phyloP scores from a whole-genome alignment of 2,888 invertebrate species.

The Polyploca ridens region DNA sequence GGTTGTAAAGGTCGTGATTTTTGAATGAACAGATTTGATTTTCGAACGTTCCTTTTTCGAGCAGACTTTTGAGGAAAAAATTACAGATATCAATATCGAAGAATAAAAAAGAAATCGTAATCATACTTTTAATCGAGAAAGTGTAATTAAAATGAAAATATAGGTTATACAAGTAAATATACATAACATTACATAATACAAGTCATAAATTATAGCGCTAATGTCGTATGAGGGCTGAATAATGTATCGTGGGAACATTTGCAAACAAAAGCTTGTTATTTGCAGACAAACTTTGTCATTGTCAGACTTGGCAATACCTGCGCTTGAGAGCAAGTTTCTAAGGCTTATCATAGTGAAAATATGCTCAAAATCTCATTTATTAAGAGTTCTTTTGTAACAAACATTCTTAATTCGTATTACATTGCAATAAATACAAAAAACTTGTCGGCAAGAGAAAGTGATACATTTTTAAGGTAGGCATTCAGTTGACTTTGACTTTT shows the following conservation, averaged over 20 bases:
- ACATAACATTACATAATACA: not conserved
- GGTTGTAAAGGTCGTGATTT: slow-evolving; percentile 11
- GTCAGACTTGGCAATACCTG: slow-evolving; percentile 1
- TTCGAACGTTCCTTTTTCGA: not conserved
- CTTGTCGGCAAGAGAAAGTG: slow-evolving; percentile 51
- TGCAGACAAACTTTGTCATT: slow-evolving; percentile 15
- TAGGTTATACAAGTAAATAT: not conserved
- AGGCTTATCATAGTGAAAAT: not conserved
- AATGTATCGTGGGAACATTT: not conserved
- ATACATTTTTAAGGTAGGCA: slow-evolving; percentile 43
- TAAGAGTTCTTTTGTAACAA: not conserved
- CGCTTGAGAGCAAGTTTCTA: not conserved
- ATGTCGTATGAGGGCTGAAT: slow-evolving; percentile 4
- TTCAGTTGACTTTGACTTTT: slow-evolving; percentile 56
- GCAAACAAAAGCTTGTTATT: not conserved
- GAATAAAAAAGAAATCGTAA: too few species aligned
- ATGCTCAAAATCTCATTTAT: too few species aligned
- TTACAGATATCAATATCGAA: too few species aligned
- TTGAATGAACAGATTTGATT: not conserved
- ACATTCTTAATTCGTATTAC: not conserved
- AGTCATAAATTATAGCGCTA: not conserved
- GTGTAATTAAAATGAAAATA: not conserved
- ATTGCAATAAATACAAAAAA: not conserved
- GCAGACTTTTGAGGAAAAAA: not conserved
- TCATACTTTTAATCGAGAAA: not conserved